Percentiles rank a stretch among this genome's conserved stretches.
These are phyloP conservation scores for Pyxicephalus adspersus DNA, from an alignment of 2,113 vertebrate species.

Conservation along the genomic window DNA sequence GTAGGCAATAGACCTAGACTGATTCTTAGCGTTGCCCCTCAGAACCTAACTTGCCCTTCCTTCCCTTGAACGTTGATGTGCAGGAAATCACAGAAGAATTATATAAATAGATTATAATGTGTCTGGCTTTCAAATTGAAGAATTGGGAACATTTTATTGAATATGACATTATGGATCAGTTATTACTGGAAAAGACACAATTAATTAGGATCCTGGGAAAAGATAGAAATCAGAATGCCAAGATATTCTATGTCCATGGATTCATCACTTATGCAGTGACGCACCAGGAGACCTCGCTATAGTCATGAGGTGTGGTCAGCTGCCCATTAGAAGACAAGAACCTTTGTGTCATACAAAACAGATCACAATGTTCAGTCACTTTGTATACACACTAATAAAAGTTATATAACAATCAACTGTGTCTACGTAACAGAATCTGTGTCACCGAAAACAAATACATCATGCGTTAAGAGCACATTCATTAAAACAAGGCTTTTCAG, in stretches of 20 bases:
- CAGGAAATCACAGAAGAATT: too few species aligned
- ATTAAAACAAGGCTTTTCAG: background rate
- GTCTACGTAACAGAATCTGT: background rate
- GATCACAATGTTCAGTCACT: conserved; percentile 3
- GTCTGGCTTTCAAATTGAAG: too few species aligned
- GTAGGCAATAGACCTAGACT: too few species aligned
- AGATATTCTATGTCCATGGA: background rate
- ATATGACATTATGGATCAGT: too few species aligned
- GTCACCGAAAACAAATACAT: background rate
- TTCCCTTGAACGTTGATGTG: too few species aligned
- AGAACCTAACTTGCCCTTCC: too few species aligned
- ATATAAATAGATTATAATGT: too few species aligned
- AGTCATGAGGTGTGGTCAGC: conserved; percentile 29
- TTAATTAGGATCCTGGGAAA: background rate
- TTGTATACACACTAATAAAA: background rate
- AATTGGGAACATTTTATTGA: too few species aligned
- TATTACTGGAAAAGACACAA: too few species aligned
- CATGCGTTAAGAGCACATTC: background rate
- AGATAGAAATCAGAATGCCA: background rate
- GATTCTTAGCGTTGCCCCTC: too few species aligned
- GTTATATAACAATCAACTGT: background rate
- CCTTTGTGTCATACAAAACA: background rate
- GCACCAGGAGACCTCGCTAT: background rate
- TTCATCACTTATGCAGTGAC: background rate
- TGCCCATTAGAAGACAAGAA: background rate